Evolutionary conservation across 2,113 vertebrate genomes (phyloP).

Genomic region (Taxidea taxus): DNA sequence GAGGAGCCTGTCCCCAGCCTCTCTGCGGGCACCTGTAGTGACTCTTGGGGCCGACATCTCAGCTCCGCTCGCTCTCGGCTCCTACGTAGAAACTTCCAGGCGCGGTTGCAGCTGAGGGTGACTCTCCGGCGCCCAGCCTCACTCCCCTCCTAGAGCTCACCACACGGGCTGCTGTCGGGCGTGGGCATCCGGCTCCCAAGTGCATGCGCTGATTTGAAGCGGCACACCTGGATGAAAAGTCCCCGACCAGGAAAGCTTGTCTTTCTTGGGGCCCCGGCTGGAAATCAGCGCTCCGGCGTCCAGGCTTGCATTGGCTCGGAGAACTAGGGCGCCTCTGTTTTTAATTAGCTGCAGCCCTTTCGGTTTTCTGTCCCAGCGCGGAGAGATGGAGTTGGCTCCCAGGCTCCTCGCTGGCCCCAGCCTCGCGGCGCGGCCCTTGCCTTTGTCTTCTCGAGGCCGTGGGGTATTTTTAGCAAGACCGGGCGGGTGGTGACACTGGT

Average conservation of each 20-base stretch:
- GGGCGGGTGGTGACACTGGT: rapidly evolving
- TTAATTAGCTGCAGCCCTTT: not conserved
- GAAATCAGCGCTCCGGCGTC: not conserved
- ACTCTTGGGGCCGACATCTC: not conserved
- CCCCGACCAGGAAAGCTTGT: not conserved
- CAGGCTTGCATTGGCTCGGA: rapidly evolving
- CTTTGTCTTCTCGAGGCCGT: rapidly evolving
- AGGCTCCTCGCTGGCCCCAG: rapidly evolving
- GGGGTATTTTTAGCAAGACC: too few species aligned
- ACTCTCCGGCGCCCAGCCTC: rapidly evolving
- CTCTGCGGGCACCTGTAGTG: not conserved
- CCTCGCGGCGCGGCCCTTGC: rapidly evolving
- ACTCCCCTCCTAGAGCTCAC: rapidly evolving
- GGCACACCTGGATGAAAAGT: rapidly evolving
- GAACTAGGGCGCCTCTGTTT: not conserved
- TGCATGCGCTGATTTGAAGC: rapidly evolving
- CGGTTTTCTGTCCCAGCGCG: not conserved
- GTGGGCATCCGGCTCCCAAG: not conserved
- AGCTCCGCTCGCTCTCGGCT: not conserved
- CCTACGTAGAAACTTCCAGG: not conserved
- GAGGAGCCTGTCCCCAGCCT: not conserved
- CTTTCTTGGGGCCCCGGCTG: not conserved
- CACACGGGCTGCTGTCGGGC: rapidly evolving
- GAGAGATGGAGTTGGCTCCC: rapidly evolving
- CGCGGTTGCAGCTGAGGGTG: not conserved